These are phyloP conservation scores for Autographa gamma DNA, from an alignment of 2,888 invertebrate species.

Conservation along the genomic window DNA sequence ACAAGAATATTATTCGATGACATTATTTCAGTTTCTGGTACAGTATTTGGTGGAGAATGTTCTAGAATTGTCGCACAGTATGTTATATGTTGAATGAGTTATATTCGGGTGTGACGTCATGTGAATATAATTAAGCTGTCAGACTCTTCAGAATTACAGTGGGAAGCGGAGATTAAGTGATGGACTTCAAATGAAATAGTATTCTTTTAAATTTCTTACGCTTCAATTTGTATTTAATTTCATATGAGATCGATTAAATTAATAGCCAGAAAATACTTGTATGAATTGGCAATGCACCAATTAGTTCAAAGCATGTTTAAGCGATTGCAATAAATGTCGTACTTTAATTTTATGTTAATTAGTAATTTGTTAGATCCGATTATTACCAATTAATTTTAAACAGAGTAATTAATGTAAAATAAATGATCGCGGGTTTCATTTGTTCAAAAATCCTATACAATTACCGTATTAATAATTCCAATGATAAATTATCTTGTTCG, in stretches of 20 bases:
- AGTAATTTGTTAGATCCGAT: neutral
- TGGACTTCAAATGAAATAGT: too few relatives aligned
- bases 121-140: neutral
- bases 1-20: slow-evolving; percentile 27
- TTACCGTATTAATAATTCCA: neutral
- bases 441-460: slow-evolving; percentile 2
- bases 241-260: neutral
- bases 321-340: neutral
- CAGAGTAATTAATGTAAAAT: neutral
- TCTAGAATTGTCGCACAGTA: neutral
- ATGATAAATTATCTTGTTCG: slow-evolving; percentile 31
- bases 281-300: neutral
- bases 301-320: neutral
- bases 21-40: slow-evolving; percentile 13
- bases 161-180: neutral
- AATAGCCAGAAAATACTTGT: too few relatives aligned
- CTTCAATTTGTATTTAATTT: neutral
- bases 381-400: neutral
- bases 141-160: neutral
- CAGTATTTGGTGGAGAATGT: neutral
- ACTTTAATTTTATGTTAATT: neutral
- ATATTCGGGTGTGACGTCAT: neutral
- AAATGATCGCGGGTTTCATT: neutral
- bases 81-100: neutral
- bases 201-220: too few relatives aligned